Evolutionary conservation across 2,797 vertebrate genomes (phyloP).

Genomic region (Tragopan temminckii): DNA sequence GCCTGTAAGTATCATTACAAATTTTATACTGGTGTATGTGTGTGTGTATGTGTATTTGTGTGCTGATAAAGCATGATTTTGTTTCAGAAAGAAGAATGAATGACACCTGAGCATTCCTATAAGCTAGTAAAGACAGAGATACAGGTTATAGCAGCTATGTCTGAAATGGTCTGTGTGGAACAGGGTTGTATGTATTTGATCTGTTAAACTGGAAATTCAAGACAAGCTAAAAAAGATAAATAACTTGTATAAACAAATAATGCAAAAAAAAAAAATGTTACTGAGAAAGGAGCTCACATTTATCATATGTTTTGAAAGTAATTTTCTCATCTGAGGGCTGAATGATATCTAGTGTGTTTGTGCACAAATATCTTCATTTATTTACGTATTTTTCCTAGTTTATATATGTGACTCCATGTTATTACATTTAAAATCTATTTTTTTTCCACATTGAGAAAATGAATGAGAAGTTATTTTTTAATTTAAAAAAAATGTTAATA

Average conservation of each 20-base stretch:
- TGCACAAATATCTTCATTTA: fast-evolving
- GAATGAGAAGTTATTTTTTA: not conserved
- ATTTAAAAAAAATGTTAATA: not conserved
- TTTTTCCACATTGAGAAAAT: not conserved
- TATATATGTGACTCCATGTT: fast-evolving
- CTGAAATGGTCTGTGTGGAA: not conserved
- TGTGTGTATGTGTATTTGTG: fast-evolving
- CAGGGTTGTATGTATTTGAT: not conserved
- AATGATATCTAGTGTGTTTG: not conserved
- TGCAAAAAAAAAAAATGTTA: not conserved
- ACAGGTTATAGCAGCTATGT: not conserved
- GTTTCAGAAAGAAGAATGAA: not conserved
- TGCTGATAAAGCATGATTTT: not conserved
- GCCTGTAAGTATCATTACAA: not conserved
- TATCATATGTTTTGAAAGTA: not conserved
- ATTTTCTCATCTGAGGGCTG: not conserved
- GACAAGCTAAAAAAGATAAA: not conserved
- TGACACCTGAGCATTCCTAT: not conserved
- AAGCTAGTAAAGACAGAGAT: not conserved
- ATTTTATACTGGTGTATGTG: not conserved
- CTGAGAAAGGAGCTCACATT: not conserved
- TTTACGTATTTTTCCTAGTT: fast-evolving
- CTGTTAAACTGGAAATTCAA: slow-evolving; percentile 14
- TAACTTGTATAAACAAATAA: not conserved
- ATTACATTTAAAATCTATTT: not conserved